A percentile compares a stretch with the other conserved stretches of the same genome.
Evolutionary conservation across 2,797 vertebrate species (phyloP).

Genomic region (Leuciscus waleckii): DNA sequence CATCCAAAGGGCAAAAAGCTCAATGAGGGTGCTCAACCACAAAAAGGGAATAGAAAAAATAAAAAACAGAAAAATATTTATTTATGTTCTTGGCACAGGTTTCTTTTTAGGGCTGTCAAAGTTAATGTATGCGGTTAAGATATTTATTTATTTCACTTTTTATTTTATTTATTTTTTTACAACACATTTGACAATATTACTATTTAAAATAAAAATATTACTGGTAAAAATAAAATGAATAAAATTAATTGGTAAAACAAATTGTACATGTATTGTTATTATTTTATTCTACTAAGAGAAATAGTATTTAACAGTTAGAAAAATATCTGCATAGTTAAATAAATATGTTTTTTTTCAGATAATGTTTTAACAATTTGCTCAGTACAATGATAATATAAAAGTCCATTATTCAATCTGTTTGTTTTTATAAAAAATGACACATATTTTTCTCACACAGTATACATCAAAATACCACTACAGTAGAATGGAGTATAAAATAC

Average conservation of each 20-base stretch:
- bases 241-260: background rate
- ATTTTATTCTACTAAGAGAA: background rate
- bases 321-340: background rate
- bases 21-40: too few species aligned
- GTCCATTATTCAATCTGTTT: background rate
- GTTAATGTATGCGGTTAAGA: background rate
- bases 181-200: background rate
- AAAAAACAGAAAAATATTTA: too few species aligned
- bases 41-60: too few species aligned
- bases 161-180: background rate
- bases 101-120: background rate
- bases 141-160: background rate
- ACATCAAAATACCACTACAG: background rate
- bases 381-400: background rate
- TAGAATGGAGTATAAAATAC: background rate
- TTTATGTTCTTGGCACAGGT: too few species aligned
- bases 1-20: too few species aligned
- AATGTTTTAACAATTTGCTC: background rate
- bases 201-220: background rate
- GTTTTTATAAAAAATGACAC: background rate
- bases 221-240: rapidly evolving
- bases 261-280: background rate
- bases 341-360: background rate
- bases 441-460: background rate
- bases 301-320: background rate